Percentiles rank a stretch among this genome's conserved stretches.
phyloP scores from a whole-genome alignment of 30 jellyfish, hydroid and myxozoan genomes.

The Cassiopea xamachana region DNA sequence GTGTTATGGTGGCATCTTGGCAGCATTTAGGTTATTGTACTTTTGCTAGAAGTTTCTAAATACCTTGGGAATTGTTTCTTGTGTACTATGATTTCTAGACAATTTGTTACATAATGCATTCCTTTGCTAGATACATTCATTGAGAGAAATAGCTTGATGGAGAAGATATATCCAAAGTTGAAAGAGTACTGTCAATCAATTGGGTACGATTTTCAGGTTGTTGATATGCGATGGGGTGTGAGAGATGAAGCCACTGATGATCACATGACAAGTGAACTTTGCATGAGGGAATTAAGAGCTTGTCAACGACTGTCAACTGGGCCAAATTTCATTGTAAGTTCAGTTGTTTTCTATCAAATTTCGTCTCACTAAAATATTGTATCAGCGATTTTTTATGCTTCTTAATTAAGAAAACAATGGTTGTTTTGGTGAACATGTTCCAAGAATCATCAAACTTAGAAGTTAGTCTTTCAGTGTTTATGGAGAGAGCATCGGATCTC shows the following conservation, averaged over 20 bases:
- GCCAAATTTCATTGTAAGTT: slow-evolving; percentile 92
- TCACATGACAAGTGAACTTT: slow-evolving; percentile 92
- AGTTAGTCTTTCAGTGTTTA: too few species aligned
- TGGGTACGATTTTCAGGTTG: slow-evolving; percentile 96
- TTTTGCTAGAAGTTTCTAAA: too few species aligned
- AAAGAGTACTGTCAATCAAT: slow-evolving; percentile 90
- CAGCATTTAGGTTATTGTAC: too few species aligned
- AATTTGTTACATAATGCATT: too few species aligned
- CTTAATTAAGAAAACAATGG: too few species aligned
- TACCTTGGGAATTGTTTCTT: too few species aligned
- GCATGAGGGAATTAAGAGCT: slow-evolving; percentile 86
- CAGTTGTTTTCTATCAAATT: background rate
- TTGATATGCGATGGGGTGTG: slow-evolving; percentile 98
- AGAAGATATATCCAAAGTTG: slow-evolving; percentile 82
- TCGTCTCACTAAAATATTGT: too few species aligned
- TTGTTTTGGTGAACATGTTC: too few species aligned
- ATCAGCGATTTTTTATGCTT: too few species aligned
- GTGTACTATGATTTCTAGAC: too few species aligned
- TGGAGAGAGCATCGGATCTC: too few species aligned
- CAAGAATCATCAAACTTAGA: too few species aligned
- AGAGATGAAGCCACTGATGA: slow-evolving; percentile 97
- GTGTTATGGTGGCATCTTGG: background rate
- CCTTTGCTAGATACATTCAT: slow-evolving; percentile 69
- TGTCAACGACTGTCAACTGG: slow-evolving; percentile 92
- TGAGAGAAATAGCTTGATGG: slow-evolving; percentile 88